phyloP scores from a whole-genome alignment of 2,113 vertebrate genomes.

The Melospiza georgiana region DNA sequence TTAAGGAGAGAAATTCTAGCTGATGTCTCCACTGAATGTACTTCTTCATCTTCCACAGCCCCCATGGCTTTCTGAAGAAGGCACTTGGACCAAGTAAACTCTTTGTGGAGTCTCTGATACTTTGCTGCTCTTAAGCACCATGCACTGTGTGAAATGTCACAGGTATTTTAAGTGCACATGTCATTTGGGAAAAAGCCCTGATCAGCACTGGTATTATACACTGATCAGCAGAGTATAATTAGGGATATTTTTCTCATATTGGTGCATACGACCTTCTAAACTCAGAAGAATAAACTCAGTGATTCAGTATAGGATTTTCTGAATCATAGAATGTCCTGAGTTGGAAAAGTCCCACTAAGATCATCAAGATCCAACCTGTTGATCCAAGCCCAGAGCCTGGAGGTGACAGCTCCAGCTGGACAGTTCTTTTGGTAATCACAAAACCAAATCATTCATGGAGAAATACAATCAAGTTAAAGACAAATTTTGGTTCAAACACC shows the following conservation, averaged over 20 bases:
- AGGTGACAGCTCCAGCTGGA: background rate
- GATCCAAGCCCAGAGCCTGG: background rate
- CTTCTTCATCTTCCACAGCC: background rate
- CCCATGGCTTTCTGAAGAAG: background rate
- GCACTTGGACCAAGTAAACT: background rate
- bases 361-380: background rate
- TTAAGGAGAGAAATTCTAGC: background rate
- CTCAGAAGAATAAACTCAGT: background rate
- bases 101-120: background rate
- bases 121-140: background rate
- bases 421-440: background rate
- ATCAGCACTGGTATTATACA: background rate
- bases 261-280: accelerated
- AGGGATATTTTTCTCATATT: background rate
- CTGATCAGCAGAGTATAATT: background rate
- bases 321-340: background rate
- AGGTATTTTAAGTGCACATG: accelerated
- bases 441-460: background rate
- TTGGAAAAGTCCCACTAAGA: background rate
- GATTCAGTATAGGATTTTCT: background rate
- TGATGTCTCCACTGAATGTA: background rate
- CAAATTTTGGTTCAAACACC: background rate
- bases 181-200: background rate
- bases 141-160: accelerated
- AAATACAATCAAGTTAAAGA: background rate